Conservation (phyloP, 2,888 invertebrate species). For the Asteroscopus sphinx region DNA sequence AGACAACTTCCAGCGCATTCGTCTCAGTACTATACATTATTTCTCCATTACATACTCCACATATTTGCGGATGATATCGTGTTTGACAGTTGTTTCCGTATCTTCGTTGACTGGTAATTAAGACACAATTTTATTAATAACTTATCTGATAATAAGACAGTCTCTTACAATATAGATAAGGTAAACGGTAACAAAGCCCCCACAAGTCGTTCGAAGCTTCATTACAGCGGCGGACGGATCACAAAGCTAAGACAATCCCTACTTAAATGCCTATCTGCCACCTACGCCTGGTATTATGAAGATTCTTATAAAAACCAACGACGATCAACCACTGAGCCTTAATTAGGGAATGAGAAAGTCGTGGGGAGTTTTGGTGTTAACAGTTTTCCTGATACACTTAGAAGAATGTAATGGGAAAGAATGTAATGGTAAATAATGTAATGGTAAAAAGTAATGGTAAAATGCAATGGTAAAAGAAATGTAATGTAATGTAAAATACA, state of each 20-base stretch:
- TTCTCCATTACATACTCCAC: no score
- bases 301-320: conserved; percentile 33
- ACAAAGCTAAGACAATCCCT: conserved; percentile 58
- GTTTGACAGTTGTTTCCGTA: no score
- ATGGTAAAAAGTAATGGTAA: no score
- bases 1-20: no score
- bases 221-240: conserved; percentile 55
- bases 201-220: conserved; percentile 55
- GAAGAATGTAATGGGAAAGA: no score
- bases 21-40: no score
- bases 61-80: no score
- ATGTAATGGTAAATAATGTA: no score
- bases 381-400: neutral
- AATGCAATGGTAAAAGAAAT: no score
- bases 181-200: conserved; percentile 52
- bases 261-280: conserved; percentile 50
- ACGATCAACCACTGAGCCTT: conserved; percentile 12
- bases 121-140: conserved; percentile 4
- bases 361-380: neutral
- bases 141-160: conserved; percentile 28
- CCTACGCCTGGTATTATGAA: conserved; percentile 45
- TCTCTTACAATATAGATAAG: conserved; percentile 37
- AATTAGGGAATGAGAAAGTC: conserved; percentile 13
- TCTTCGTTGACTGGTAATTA: no score
- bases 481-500: no score